phyloP scores from a whole-genome alignment of 1,140 invertebrate genomes.

The Drosophila auraria region DNA sequence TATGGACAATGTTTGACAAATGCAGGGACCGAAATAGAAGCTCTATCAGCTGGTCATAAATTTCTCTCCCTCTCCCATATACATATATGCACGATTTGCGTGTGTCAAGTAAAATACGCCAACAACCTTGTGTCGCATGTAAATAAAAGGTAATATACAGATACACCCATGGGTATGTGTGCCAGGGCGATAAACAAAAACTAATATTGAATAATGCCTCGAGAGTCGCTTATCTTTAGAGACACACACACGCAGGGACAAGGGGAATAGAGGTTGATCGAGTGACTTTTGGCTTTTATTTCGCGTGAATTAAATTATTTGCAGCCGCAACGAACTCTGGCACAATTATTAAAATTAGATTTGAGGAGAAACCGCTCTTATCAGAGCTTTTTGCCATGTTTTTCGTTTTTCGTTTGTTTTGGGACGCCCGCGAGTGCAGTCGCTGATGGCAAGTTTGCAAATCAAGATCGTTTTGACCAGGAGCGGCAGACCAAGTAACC shows the following conservation, averaged over 20 bases:
- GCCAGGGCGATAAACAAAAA: conserved; percentile 57
- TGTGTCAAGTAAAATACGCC: conserved; percentile 17
- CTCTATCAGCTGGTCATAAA: conserved; percentile 27
- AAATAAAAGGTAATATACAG: conserved; percentile 29
- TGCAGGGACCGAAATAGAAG: conserved; percentile 24
- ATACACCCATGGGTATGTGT: conserved; percentile 15
- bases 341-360: conserved; percentile 70
- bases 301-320: conserved; percentile 12
- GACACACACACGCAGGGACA: conserved; percentile 5
- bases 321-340: conserved; percentile 41
- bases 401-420: not conserved
- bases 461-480: conserved; percentile 74
- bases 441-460: conserved; percentile 74
- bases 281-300: conserved; percentile 27
- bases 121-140: conserved; percentile 29
- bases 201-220: conserved; percentile 76
- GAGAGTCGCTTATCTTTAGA: conserved; percentile 55
- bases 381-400: conserved; percentile 9
- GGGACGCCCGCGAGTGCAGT: conserved; percentile 30
- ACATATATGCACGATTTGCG: not conserved
- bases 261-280: conserved; percentile 17
- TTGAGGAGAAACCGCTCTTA: conserved; percentile 28
- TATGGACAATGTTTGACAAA: conserved; percentile 30
- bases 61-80: conserved; percentile 1
- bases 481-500: conserved; percentile 49